Evolutionary conservation across 2,797 vertebrate genomes (phyloP), one percentile per base, ranked within the genome.

Genomic region (Lutjanus campechanus): DNA sequence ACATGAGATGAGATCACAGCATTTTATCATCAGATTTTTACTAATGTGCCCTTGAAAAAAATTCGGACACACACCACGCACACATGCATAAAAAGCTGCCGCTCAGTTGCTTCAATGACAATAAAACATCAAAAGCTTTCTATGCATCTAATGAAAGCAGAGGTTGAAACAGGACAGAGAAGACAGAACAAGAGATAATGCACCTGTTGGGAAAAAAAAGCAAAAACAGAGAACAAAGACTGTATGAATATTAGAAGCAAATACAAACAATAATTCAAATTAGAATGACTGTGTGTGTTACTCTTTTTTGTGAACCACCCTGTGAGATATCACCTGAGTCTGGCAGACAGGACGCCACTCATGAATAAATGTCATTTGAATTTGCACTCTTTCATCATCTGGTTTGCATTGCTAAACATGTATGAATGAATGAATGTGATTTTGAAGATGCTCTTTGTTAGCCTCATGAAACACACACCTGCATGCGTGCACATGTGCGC

Each of bases 281-380:
- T 71, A 88, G 88, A 86, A 83, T 73, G 51, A 74, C 66, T 29
- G 40, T 60, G 64, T 64, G 25, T 54, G n/a, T 43, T 65, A 9
- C 16, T 73, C 43, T 51, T 55, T 77, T 70, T 49, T 58, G 59
- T 54, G 56, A 78, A 69, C 60, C 53, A 13, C 20, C 29, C 20
- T 29, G 40, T 0, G 4, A n/a, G 76, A 73, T 78, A 19, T 74
- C 59, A 81, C 69, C 81, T 78, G 72, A 82, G 71, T 73, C 73
- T 20, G 71, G 77, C 77, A 75, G 68, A 73, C 73, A 85, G 81
- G 80, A 79, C 50, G 3, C 13, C 6, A 69, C 85, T 91, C 89
- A 89, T 92, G 89, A 93, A 93, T 91, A 92, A 83, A 87, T 72
- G 76, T 54, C 63, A 87, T 92, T 90, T 90, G 86, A 90, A 92